Evolutionary conservation across 2,113 vertebrate genomes (phyloP), one percentile per base, ranked within the genome.

Genomic region (Grus americana): DNA sequence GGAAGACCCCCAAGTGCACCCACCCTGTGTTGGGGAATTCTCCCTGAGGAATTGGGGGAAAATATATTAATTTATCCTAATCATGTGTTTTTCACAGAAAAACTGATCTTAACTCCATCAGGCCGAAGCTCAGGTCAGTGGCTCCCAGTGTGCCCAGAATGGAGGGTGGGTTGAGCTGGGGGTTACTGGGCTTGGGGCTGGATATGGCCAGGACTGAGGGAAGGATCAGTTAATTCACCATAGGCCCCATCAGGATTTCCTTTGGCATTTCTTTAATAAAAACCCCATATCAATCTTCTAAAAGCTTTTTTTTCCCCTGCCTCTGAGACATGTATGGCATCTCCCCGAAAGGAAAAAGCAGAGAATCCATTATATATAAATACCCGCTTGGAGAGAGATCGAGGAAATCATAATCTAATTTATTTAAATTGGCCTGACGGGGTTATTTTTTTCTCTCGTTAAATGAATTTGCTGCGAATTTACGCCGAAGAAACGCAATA

Each of bases 401-500:
- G 61, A 76, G 59, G 49, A 76, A 92, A 49, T 42, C 29, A 19
- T 82, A 82, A 85, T 88, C 74, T 49, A 70, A 92, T 91, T 92
- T 91, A 86, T 88, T 93, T 82, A 49, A 94, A 93, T 86, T 59
- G 87, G 65, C 42, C 87, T 78, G 86, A 40, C 34, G 86, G 81
- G 62, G 36, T 67, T 67, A 11, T 49, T 20, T 68, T 79, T 52
- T 11, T 3, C 68, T 26, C 65, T 86, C 59, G 63, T 86, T 73
- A 73, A 91, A 91, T 73, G 59, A 91, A 89, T 92, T 93, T 38
- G 59, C 24, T 42, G 92, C 29, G 27, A 81, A 67, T 91, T 93
- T 52, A 58, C 42, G 6, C 44, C 0, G 52, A 32, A 49, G 42
- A 47, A 73, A 40, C 4, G 24, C 84, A 42, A 42, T 70, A 50